Conservation (phyloP, 2,797 vertebrate genomes). For the Falco rusticolus region DNA sequence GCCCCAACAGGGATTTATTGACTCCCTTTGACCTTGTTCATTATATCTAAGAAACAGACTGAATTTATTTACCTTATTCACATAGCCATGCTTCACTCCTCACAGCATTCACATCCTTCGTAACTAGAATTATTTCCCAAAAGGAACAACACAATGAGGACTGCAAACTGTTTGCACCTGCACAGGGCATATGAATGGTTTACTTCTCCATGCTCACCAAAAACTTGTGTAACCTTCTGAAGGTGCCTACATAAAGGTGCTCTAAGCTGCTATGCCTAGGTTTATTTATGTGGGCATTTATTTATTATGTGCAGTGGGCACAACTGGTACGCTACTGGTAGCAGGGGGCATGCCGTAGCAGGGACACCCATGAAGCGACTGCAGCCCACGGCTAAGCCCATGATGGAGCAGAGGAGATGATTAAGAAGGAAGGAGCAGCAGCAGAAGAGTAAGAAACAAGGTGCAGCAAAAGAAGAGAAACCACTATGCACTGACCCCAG, state of each 20-base stretch:
- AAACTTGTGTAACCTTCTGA: neutral
- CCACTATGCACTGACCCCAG: neutral
- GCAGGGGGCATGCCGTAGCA: neutral
- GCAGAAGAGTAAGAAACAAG: neutral
- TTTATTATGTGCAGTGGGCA: neutral
- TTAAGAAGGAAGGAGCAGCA: neutral
- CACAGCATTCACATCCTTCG: fast-evolving
- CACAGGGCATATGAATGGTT: neutral
- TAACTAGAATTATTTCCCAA: neutral
- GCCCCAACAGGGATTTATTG: neutral
- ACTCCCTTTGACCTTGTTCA: neutral
- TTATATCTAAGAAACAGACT: neutral
- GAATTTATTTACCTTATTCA: neutral
- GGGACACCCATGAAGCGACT: neutral
- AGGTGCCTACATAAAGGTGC: neutral
- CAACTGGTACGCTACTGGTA: neutral
- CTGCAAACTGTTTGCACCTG: neutral
- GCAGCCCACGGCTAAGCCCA: neutral
- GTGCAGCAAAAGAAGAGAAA: neutral
- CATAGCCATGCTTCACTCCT: neutral
- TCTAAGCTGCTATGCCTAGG: neutral
- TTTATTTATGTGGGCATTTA: neutral
- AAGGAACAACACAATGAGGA: neutral
- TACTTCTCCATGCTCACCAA: neutral
- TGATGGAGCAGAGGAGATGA: neutral